Evolutionary conservation across 2,113 vertebrate genomes (phyloP), one percentile per base, ranked within the genome.

Genomic region (Mustela nigripes): DNA sequence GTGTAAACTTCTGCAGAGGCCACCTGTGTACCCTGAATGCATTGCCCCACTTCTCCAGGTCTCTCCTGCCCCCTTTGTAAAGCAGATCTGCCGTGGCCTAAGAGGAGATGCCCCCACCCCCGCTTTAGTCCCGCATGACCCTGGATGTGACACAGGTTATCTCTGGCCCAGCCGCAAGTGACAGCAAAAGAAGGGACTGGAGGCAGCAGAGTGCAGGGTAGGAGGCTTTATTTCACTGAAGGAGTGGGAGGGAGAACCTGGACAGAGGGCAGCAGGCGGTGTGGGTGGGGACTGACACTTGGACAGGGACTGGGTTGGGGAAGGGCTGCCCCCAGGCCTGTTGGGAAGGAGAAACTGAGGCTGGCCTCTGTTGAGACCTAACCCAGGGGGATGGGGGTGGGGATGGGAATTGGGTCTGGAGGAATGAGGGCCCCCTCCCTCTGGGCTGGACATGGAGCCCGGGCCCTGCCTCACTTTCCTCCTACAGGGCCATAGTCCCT

Each of bases 181-280:
- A 39, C 1, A 0, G 31, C 3, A 10, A 69, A 94, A 97, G 60
- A 36, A 96, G 45, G 39, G 28, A 56, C 60, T 0, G 26, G 65
- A 92, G 36, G 5, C 42, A 10, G 45, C 3, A 0, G 33, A 31
- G 48, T 80, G 95, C 71, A 1, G 85, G 83, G 63, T 76, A 53
- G 94, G 79, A 89, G 95, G 89, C 73, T 98, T 98, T 98, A 98
- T 97, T 98, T 97, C 97, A 97, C 88, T 39, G 89, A 28, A 63
- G 9, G 36, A 6, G 36, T 4, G 79, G 50, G 36, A 31, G 39
- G 11, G 42, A 36, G 62, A 65, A 48, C 67, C 74, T 78, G 78
- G 93, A 73, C 31, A 69, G 80, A 89, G 96, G 94, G 89, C 11
- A 63, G 96, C 83, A 94, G 94, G 93, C 50, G 22, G 76, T 91